Percentiles rank a stretch among this genome's conserved stretches.
These are phyloP conservation scores for Sarotherodon lohbergeri DNA, from an alignment of 2,113 vertebrate species.

Conservation along the genomic window DNA sequence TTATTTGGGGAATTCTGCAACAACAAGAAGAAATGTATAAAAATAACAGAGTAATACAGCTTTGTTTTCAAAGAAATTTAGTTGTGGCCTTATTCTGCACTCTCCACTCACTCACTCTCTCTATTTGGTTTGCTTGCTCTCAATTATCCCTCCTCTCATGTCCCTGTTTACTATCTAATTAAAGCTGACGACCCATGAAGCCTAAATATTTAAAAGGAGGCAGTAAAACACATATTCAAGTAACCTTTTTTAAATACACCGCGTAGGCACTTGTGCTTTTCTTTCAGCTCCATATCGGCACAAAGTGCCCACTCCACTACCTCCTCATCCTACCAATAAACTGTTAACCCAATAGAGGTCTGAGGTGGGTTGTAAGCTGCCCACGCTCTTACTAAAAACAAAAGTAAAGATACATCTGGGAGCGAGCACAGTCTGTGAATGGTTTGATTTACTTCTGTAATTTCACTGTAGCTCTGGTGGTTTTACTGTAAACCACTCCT, in stretches of 20 bases:
- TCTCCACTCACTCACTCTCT: background rate
- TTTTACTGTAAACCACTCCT: conserved; percentile 71
- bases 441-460: conserved; percentile 68
- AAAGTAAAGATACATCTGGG: conserved; percentile 59
- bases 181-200: conserved; percentile 12
- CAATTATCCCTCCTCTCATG: conserved; percentile 7
- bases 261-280: background rate
- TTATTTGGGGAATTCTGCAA: background rate
- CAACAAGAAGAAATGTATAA: background rate
- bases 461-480: conserved; percentile 50
- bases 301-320: conserved; percentile 24
- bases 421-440: conserved; percentile 31
- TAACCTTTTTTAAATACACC: conserved; percentile 13
- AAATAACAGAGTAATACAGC: background rate
- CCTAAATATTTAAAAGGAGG: conserved; percentile 49
- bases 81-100: background rate
- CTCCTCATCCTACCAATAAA: conserved; percentile 27
- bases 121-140: background rate
- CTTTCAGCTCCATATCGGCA: conserved; percentile 1
- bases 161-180: conserved; percentile 35
- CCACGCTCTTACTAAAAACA: conserved; percentile 57
- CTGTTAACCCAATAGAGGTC: conserved; percentile 26
- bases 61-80: background rate
- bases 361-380: conserved; percentile 49
- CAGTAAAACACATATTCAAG: conserved; percentile 9